Conservation (phyloP, 1,140 invertebrate genomes). For the Eupristina koningsbergeri region DNA sequence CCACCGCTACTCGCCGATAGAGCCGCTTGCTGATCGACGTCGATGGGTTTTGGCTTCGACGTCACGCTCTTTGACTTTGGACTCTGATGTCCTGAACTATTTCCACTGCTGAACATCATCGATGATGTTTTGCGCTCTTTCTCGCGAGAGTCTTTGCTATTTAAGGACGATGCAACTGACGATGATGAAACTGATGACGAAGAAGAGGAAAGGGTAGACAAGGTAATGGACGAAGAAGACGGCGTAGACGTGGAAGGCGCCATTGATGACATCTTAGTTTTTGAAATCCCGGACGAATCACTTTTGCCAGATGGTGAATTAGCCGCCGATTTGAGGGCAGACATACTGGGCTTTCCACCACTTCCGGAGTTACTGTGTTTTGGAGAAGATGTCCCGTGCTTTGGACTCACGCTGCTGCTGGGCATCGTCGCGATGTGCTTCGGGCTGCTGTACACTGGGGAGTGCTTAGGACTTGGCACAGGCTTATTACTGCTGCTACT, state of each 20-base stretch:
- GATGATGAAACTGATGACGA: conserved; percentile 65
- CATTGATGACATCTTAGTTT: conserved; percentile 60
- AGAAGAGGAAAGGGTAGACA: conserved; percentile 69
- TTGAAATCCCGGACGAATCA: conserved; percentile 57
- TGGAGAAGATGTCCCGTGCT: conserved; percentile 81
- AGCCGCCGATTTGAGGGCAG: conserved; percentile 85
- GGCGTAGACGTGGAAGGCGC: conserved; percentile 68
- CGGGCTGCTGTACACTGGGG: conserved; percentile 83
- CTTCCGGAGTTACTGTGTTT: conserved; percentile 81
- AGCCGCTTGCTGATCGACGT: conserved; percentile 39
- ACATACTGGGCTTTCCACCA: conserved; percentile 91
- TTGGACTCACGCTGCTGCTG: conserved; percentile 78
- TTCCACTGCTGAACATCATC: conserved; percentile 69
- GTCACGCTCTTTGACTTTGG: conserved; percentile 80
- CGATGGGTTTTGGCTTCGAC: conserved; percentile 78
- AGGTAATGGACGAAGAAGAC: conserved; percentile 66
- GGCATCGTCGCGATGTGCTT: conserved; percentile 76
- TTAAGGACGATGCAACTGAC: conserved; percentile 67
- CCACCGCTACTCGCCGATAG: conserved; percentile 51
- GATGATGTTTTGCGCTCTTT: conserved; percentile 78
- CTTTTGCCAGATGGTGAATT: conserved; percentile 74
- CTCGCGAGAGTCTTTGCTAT: conserved; percentile 77
- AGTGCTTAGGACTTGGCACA: conserved; percentile 82
- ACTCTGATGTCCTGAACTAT: conserved; percentile 73
- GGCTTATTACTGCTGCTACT: conserved; percentile 69